Evolutionary conservation across 2,888 invertebrate genomes (phyloP), one percentile per base, ranked within the genome.

Genomic region (Gastracanthus pulcherrimus): DNA sequence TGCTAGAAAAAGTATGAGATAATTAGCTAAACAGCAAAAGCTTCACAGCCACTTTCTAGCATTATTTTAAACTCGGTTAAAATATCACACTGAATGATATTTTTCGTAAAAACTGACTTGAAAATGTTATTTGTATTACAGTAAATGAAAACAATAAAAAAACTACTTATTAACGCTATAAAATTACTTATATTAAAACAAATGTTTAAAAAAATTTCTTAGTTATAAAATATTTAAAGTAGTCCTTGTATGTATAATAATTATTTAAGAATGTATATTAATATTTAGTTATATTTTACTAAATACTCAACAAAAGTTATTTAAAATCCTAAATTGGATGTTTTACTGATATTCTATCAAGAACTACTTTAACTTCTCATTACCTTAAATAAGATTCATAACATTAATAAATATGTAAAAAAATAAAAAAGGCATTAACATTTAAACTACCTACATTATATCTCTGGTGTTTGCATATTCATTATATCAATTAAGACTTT

Each of bases 41-140:
- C 77, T 70, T 77, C 77, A 77, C 77, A 77, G 77, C 69, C 77
- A 70, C 29, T 70, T 76, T 41, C 69, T 77, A 77, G 26, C 66
- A 48, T 62, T 70, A 70, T 70, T 3, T 77, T 41, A 34, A 70
- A 62, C 60, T 60, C 31, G 26, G 16, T 60, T 31, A 29, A 58
- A n/a, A n/a, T 7, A 58, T 58, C 26, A 58, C 3, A 29, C 16
- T 3, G 16, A 60, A 16, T 60, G 7, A 31, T n/a, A n/a, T 60
- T 60, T 29, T 6, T 16, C 6, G 31, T 48, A 48, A 48, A 19
- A 48, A 48, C 45, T 48, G 48, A 48, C 19, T 38, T 55, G 34
- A 34, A 4, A 45, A 19, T 13, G n/a, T 23, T 6, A 34, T 23
- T 51, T 34, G 11, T 36, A 36, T 51, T n/a, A 1, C 5, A 19